Evolutionary conservation across 2,888 invertebrate species (phyloP).

Genomic region (Cynaeus angustus): DNA sequence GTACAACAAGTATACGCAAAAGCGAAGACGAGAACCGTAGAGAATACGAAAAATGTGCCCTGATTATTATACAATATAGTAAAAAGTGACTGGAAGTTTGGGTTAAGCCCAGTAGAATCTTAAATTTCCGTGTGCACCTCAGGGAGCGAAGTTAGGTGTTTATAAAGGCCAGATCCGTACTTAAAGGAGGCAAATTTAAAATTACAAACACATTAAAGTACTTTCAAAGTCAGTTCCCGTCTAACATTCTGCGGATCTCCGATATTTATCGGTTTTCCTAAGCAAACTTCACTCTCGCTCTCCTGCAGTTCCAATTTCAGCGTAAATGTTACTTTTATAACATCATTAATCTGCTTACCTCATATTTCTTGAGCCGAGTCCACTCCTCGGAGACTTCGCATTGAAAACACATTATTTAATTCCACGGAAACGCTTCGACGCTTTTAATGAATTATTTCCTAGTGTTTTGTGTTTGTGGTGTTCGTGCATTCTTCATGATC

Average conservation of each 20-base stretch:
- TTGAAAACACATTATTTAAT: conserved; percentile 42
- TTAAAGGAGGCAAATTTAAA: conserved; percentile 41
- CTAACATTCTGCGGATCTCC: conserved; percentile 35
- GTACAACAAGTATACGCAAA: neutral
- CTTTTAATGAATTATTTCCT: conserved; percentile 42
- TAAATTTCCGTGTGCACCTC: conserved; percentile 18
- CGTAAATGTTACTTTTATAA: conserved; percentile 47
- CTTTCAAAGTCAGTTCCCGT: conserved; percentile 45
- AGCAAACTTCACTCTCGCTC: conserved; percentile 32
- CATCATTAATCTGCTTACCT: conserved; percentile 49
- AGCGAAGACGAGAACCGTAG: neutral
- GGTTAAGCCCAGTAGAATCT: conserved; percentile 15
- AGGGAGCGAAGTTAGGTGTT: conserved; percentile 36
- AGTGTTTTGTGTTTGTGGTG: conserved; percentile 36
- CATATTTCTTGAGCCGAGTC: conserved; percentile 39
- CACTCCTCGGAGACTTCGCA: conserved; percentile 24
- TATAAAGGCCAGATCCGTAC: conserved; percentile 34
- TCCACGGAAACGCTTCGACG: conserved; percentile 24
- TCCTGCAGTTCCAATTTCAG: conserved; percentile 30
- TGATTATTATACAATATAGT: conserved; percentile 31
- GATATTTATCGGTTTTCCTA: conserved; percentile 46
- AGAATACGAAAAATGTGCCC: conserved; percentile 9
- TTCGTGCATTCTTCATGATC: conserved; percentile 29
- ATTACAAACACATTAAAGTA: conserved; percentile 48
- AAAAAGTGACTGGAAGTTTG: conserved; percentile 26